Base-by-base conservation (phyloP, 2,888 invertebrate species). In the Tetrapedia diversipes region DNA sequence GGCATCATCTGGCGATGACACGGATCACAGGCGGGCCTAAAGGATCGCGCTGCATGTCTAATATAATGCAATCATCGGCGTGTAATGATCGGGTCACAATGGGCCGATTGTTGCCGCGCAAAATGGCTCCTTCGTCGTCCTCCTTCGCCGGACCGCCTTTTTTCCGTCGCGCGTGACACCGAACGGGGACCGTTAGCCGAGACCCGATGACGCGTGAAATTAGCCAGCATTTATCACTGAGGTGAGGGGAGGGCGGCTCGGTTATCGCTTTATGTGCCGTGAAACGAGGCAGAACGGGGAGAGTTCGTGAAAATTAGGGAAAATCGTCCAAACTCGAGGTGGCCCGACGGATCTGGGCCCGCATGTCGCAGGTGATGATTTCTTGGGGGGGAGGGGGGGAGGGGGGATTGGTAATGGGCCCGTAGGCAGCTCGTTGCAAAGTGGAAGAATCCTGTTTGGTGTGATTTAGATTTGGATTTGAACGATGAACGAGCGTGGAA, bases 131-230 rank as follows among this genome's bases (percentile, higher is more conserved):
- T 81, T 67, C 75, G 73, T 81, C 81, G 75, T 56, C 75, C 61
- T 54, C 34, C 77, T 80, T n/a, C 73, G 82, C 82, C 49, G 49
- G 16, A n/a, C 80, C 83, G 82, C 76, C 85, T 81, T 75, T 82
- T 83, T 68, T 79, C 64, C 82, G 81, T 77, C 80, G 78, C 71
- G 80, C 47, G 66, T 63, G 68, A 63, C 68, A 64, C 64, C 47
- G n/a, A n/a, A 24, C 53, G 47, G 37, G 65, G 24, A 65, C 84
- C 89, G 88, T 91, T 90, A 90, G 90, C 90, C n/a, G 89, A 90
- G 88, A 89, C 80, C 86, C 88, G 88, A 90, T 89, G 89, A 89
- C 82, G 88, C 90, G 90, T 88, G 89, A 91, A 91, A 91, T 90
- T 90, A 90, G 89, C 86, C 89, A 87, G 87, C 89, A 89, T 87